Evolutionary conservation across 2,797 vertebrate genomes (phyloP).

Genomic region (Lagorchestes hirsutus): DNA sequence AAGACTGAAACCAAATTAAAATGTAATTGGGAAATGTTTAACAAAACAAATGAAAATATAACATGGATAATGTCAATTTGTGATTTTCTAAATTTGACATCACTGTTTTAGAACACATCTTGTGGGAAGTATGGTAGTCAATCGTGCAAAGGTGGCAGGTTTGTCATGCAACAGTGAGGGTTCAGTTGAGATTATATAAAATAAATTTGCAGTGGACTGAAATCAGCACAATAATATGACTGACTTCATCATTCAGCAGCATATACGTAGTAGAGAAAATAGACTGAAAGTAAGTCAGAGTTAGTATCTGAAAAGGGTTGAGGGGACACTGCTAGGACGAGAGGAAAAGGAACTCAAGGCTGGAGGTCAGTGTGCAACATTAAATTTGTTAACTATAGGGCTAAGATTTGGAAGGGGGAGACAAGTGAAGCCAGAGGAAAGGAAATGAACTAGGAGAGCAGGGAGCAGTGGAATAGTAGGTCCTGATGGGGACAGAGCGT

Average conservation of each 20-base stretch:
- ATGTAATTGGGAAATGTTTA: neutral
- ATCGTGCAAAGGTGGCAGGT: neutral
- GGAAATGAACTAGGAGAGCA: neutral
- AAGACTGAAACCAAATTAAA: neutral
- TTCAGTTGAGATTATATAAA: neutral
- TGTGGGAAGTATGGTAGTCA: neutral
- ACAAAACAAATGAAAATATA: neutral
- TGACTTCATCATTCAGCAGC: neutral
- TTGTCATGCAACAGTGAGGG: neutral
- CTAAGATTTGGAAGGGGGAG: neutral
- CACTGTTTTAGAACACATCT: neutral
- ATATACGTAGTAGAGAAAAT: neutral
- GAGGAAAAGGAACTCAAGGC: neutral
- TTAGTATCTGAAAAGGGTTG: neutral
- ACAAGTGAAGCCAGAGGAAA: neutral
- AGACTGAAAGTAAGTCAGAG: neutral
- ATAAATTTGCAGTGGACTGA: neutral
- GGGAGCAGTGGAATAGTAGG: neutral
- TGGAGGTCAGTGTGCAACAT: neutral
- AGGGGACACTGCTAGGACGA: neutral
- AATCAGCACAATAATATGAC: neutral
- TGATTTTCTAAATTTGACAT: neutral
- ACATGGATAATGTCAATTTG: neutral
- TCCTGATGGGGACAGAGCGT: neutral
- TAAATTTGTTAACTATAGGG: neutral